Base-by-base conservation (phyloP, 2,797 vertebrate genomes). In the Micropoecilia bifurca region DNA sequence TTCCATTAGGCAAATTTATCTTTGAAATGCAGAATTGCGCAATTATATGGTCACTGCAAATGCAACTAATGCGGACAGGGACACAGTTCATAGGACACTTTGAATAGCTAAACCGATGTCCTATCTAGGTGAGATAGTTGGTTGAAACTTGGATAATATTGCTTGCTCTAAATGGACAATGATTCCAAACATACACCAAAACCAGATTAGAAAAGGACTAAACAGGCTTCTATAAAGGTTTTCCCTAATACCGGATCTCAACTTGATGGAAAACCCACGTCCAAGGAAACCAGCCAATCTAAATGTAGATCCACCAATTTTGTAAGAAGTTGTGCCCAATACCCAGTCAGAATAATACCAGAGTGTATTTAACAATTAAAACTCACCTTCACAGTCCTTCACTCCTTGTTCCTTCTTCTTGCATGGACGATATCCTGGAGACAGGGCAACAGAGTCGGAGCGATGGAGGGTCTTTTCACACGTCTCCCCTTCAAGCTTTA, bases 401-500 rank as follows among this genome's bases (percentile, higher is more conserved):
- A 7, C 85, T 1, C 39, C 55, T 9, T 91, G 85, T 72, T 85
- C 84, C 73, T 80, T 73, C 89, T 89, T 94, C 90, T 88, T 92
- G 48, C 14, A 55, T 20, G 74, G 80, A 76, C 83, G 81, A 72
- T 89, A 85, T n/a, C 82, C 84, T 63, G 82, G 76, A 69, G 84
- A 68, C 69, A 39, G 36, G 1, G 92, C 94, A n/a, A 87, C 87
- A 57, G 77, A 75, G 39, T 66, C 87, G 71, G 80, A 75, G 84
- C 92, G 85, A 88, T 86, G 77, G 89, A 68, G 76, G 91, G 88
- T n/a, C 95, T 93, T 80, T 46, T 88, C 82, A 81, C 91, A 93
- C 76, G 79, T 85, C 76, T 91, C 91, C 68, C 78, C 84, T 75
- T 92, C 92, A 20, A 90, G 81, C 77, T 91, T 90, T 1, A 92